Evolutionary conservation across 1,140 invertebrate species (phyloP).

Genomic region (Zaprionus gabonicus): DNA sequence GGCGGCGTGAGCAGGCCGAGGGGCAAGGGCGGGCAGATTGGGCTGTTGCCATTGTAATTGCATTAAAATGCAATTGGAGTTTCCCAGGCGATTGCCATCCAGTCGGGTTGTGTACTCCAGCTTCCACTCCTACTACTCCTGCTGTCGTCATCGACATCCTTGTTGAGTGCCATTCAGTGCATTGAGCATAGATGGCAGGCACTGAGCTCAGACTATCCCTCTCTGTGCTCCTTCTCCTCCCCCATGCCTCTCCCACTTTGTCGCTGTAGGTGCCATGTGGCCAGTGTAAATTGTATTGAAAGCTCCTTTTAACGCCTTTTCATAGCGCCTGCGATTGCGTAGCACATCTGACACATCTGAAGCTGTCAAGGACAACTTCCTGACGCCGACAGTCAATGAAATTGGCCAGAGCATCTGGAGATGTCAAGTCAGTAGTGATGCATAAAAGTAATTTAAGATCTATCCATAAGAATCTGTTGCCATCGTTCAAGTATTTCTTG

Average conservation of each 20-base stretch:
- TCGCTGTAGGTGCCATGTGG: slow-evolving; percentile 41
- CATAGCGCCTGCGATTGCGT: slow-evolving; percentile 13
- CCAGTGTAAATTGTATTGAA: slow-evolving; percentile 75
- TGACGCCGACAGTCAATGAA: slow-evolving; percentile 13
- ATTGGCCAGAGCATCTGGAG: slow-evolving; percentile 2
- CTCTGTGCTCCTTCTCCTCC: background rate
- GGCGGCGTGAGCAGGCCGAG: background rate
- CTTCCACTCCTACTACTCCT: background rate
- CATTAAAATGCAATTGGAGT: slow-evolving; percentile 84
- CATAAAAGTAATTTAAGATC: background rate
- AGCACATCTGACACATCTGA: slow-evolving; percentile 10
- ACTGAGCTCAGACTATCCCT: background rate
- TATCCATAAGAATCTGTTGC: too few species aligned
- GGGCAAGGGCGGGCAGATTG: slow-evolving; percentile 30
- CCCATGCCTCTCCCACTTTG: background rate
- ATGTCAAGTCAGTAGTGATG: background rate
- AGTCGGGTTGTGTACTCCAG: background rate
- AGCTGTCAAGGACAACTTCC: slow-evolving; percentile 9
- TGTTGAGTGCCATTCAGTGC: slow-evolving; percentile 50
- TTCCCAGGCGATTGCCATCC: slow-evolving; percentile 28
- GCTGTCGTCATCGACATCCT: slow-evolving; percentile 29
- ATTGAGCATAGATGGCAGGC: slow-evolving; percentile 52
- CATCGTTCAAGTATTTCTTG: too few species aligned
- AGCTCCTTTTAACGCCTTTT: slow-evolving; percentile 68
- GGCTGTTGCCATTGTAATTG: slow-evolving; percentile 71